Evolutionary conservation across 1,140 invertebrate genomes (phyloP).

Genomic region (Samia ricini): DNA sequence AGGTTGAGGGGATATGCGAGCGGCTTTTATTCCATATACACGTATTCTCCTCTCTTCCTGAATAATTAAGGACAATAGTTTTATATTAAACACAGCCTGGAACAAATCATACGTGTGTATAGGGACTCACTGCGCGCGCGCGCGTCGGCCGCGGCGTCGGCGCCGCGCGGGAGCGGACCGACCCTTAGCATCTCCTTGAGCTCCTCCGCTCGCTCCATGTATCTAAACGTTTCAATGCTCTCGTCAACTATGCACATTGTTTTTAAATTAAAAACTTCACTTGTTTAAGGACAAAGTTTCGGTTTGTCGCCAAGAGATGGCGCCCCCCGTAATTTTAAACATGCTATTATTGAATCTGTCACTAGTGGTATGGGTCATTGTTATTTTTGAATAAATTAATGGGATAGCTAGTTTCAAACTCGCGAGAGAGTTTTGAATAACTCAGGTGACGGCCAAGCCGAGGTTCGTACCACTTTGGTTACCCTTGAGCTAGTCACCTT

Average conservation of each 20-base stretch:
- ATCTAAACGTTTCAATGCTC: constrained; percentile 27
- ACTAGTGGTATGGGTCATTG: background rate
- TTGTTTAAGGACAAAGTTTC: no score
- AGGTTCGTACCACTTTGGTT: no score
- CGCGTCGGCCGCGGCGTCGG: background rate
- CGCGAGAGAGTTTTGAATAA: no score
- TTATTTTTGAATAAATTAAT: background rate
- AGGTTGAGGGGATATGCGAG: no score
- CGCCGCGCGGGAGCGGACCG: background rate
- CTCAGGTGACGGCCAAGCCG: no score
- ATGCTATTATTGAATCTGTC: no score
- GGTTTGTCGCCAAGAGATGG: no score
- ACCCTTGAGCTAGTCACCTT: no score
- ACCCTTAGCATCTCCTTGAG: constrained; percentile 36
- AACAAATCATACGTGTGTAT: background rate
- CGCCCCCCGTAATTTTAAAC: no score
- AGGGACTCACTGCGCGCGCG: no score
- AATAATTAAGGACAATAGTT: background rate
- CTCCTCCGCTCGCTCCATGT: constrained; percentile 59
- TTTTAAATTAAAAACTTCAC: background rate
- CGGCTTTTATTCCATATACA: background rate
- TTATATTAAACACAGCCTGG: background rate
- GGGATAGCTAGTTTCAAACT: no score
- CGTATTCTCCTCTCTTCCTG: background rate
- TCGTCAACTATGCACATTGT: background rate